Evolutionary conservation across 2,113 vertebrate genomes (phyloP), one percentile per base, ranked within the genome.

Genomic region (Furnarius figulus): DNA sequence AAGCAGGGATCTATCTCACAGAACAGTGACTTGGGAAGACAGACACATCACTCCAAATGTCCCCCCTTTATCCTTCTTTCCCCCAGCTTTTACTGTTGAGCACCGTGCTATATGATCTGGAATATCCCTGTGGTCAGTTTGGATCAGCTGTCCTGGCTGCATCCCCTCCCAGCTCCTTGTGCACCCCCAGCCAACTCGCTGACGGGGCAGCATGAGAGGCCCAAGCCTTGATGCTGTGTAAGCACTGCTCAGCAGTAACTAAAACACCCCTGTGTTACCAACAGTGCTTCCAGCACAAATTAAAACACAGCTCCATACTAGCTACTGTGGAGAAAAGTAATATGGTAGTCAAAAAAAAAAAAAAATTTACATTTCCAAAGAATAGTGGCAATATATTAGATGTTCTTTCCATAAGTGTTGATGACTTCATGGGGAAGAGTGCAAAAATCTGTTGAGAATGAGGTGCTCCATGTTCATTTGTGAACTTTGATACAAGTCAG

Each of bases 101-200:
- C n/a, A 46, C 1, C 11, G 24, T 0, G 0, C 10, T 28, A 37
- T 11, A 66, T 4, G 3, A 17, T 33, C 20, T 66, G 18, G 30
- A 9, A 63, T 27, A 19, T 4, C 14, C 18, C n/a, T 85, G 56
- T n/a, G 31, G n/a, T 42, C 47, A 55, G 8, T 0, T 58, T 15
- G 20, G 35, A 18, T 14, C 85, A 58, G 42, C 17, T 86, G 4
- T 28, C 27, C 42, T 9, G 4, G 27, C n/a, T 53, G 6, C 44
- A 9, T 10, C 18, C 21, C 27, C 8, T 70, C 9, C 8, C 74
- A 87, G 1, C 3, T 74, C 28, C 46, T 49, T 67, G 21, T 37
- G 28, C 42, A 44, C 24, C 6, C 11, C 9, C 21, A 71, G 16
- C 10, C 56, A 58, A 2, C 46, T 27, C 5, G 2, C 24, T 71